These are phyloP conservation scores for Chloropsis hardwickii DNA, from an alignment of 2,113 vertebrate species.

Conservation along the genomic window DNA sequence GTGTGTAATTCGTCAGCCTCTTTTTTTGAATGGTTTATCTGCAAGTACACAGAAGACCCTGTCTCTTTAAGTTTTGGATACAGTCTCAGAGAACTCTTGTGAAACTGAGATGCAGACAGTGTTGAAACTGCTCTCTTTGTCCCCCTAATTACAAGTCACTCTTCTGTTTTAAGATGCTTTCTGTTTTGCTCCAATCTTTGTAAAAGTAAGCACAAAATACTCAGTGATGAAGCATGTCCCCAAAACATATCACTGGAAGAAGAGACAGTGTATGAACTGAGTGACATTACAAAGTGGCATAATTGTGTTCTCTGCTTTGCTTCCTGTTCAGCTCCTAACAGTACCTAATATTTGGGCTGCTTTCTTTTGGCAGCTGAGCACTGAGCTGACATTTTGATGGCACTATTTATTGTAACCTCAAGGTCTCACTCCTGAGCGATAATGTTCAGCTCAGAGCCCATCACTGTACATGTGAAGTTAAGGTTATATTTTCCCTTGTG, in stretches of 20 bases:
- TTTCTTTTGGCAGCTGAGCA: constrained; percentile 12
- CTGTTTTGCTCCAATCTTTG: background rate
- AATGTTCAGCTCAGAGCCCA: constrained; percentile 28
- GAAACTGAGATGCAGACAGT: background rate
- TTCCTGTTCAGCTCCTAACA: constrained; percentile 7
- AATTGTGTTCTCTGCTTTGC: background rate
- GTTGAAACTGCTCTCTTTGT: background rate
- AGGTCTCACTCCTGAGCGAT: constrained; percentile 10
- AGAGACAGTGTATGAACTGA: background rate
- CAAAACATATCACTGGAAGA: background rate
- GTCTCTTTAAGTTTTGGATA: background rate
- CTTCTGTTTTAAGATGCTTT: background rate
- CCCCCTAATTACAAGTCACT: background rate
- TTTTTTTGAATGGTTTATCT: background rate
- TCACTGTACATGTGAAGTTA: constrained; percentile 34
- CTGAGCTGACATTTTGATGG: constrained; percentile 56
- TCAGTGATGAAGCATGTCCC: background rate
- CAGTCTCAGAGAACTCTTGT: background rate
- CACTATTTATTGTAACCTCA: constrained; percentile 32
- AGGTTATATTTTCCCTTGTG: constrained; percentile 49
- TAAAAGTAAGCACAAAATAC: background rate
- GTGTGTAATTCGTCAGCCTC: background rate
- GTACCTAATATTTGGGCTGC: constrained; percentile 3
- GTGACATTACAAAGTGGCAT: background rate
- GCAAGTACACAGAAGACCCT: accelerated